These are phyloP conservation scores for Philhelius pedissequus DNA, from an alignment of 2,888 invertebrate species.

Conservation along the genomic window DNA sequence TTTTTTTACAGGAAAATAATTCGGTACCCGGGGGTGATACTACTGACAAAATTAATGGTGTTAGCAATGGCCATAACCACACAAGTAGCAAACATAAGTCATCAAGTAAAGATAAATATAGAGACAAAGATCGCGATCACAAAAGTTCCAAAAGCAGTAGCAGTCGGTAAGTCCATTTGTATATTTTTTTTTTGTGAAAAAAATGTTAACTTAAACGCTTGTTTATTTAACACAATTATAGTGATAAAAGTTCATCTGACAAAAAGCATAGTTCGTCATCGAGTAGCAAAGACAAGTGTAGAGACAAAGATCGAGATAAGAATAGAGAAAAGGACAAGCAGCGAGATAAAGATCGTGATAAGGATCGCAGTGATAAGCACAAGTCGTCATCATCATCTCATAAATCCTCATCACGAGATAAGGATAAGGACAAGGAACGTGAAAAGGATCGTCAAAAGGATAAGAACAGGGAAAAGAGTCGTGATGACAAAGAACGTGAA, in stretches of 20 bases:
- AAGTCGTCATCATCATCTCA: conserved; percentile 76
- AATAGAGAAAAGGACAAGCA: conserved; percentile 78
- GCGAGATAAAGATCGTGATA: conserved; percentile 76
- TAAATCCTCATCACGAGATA: conserved; percentile 77
- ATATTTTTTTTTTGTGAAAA: neutral
- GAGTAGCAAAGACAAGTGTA: conserved; percentile 73
- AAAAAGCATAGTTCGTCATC: conserved; percentile 80
- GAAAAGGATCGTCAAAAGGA: conserved; percentile 76
- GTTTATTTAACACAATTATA: conserved; percentile 48
- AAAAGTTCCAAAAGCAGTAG: conserved; percentile 80
- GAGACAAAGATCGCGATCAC: conserved; percentile 80
- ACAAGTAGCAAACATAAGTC: conserved; percentile 84
- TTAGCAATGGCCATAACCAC: conserved; percentile 87
- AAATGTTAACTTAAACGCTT: neutral
- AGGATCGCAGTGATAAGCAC: conserved; percentile 80
- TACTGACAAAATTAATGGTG: conserved; percentile 83
- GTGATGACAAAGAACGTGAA: conserved; percentile 78
- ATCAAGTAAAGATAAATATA: conserved; percentile 81
- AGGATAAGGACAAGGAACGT: conserved; percentile 77
- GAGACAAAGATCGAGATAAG: conserved; percentile 73
- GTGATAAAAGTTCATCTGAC: conserved; percentile 77
- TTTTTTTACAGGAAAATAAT: conserved; percentile 71
- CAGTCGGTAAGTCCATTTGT: conserved; percentile 73
- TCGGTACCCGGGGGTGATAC: conserved; percentile 74
- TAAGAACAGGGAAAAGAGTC: conserved; percentile 76